Base-by-base conservation (phyloP, 2,888 invertebrate species). In the Trissolcus japonicus region DNA sequence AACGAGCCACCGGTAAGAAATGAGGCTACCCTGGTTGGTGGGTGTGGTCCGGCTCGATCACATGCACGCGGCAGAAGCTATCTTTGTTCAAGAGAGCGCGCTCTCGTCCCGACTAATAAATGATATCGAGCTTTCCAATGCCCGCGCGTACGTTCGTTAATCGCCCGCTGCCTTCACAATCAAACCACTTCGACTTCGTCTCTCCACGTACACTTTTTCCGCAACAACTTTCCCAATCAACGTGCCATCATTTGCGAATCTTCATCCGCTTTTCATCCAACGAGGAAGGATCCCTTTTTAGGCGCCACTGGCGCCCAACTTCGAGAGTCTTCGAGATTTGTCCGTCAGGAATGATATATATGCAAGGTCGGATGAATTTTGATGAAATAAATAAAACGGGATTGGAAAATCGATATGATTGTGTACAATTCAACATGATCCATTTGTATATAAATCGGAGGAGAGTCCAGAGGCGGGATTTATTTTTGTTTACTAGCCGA, bases 1-100 rank as follows among this genome's bases (percentile, higher is more conserved):
- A 65, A 69, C 48, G 51, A 69, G 59, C 60, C 48, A 54, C 16
- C 29, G 13, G 66, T 61, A 66, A 76, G 66, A 51, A 77, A 77
- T 13, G 77, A 73, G 72, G 77, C 68, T 65, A 73, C 48, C 59
- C 43, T 59, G 53, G 68, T 73, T 59, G 53, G 68, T 73, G 68
- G 77, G 77, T 77, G 77, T 77, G 77, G 77, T 65, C 68, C 50
- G 68, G 41, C 68, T 54, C 63, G 56, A 67, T 71, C 71, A 65
- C 73, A 65, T 51, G 57, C 61, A 59, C 48, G 55, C 51, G 40
- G 48, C 46, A 53, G 60, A 77, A 77, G 68, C 56, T 77, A 73
- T 72, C 72, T 73, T 77, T 71, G 77, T 73, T 66, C 51, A 59
- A 59, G 67, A 72, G 68, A 77, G 63, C 41, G 76, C 67, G 63